Conservation (phyloP, 1,140 invertebrate species). For the Coenobita brevimanus region DNA sequence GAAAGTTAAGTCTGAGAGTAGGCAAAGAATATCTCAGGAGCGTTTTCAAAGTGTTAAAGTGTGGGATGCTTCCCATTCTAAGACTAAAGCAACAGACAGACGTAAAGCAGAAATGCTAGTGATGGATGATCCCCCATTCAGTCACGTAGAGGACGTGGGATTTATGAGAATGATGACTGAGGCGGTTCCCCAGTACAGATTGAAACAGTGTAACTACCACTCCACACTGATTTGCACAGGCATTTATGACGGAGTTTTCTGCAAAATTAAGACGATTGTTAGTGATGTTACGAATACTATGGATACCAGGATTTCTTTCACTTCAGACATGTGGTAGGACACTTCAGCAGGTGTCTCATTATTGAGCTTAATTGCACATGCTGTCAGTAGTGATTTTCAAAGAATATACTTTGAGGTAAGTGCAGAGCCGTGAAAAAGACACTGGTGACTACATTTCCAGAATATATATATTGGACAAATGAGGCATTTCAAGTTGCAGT, state of each 20-base stretch:
- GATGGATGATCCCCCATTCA: too few relatives aligned
- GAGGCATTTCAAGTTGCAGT: neutral
- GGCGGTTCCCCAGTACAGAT: conserved; percentile 25
- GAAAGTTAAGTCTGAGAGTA: too few relatives aligned
- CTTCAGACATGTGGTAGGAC: conserved; percentile 23
- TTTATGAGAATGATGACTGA: too few relatives aligned
- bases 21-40: too few relatives aligned
- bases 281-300: too few relatives aligned
- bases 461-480: conserved; percentile 34
- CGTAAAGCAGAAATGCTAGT: too few relatives aligned
- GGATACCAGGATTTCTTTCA: too few relatives aligned
- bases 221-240: conserved; percentile 23
- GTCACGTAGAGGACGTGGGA: too few relatives aligned
- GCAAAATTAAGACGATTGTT: neutral
- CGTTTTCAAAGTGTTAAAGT: too few relatives aligned
- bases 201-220: conserved; percentile 39
- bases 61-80: too few relatives aligned
- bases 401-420: neutral
- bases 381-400: conserved; percentile 29
- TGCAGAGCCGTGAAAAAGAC: neutral
- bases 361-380: too few relatives aligned
- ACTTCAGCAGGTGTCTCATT: conserved; percentile 39
- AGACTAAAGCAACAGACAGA: too few relatives aligned
- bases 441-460: conserved; percentile 21
- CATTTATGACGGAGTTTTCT: conserved; percentile 41